Evolutionary conservation across 2,888 invertebrate species (phyloP), one percentile per base, ranked within the genome.

Genomic region (Caenorhabditis sp.): DNA sequence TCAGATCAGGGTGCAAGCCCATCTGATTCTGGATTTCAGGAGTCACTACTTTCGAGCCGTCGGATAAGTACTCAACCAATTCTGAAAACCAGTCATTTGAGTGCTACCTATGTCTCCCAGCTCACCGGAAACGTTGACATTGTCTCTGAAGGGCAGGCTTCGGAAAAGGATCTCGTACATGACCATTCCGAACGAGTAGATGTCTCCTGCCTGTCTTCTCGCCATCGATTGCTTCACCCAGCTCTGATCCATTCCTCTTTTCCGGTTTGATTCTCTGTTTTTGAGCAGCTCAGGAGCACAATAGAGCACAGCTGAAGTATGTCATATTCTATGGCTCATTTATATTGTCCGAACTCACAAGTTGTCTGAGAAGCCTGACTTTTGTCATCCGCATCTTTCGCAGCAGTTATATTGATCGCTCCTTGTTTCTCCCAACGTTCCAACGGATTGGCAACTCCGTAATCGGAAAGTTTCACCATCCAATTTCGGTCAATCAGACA

Each of bases 381-480:
- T 66, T 84, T 86, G 43, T 86, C 87, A 22, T 87, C 86, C 8
- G 72, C 79, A 39, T 83, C 84, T 50, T 85, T 85, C 11, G 83
- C 62, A 2, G 83, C 78, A 55, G 82, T 86, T 30, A 83, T 80
- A 22, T 55, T 68, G 41, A 87, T 86, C 13, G 82, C 71, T n/a
- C 87, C 86, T 46, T 82, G 82, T 52, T 87, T 87, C 58, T 85
- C 85, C 87, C 87, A 87, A 27, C 85, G 74, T 68, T 87, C 87
- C 41, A 87, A 53, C 6, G 87, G 84, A 70, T 87, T 86, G 1
- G 87, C 74, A 8, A 70, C 80, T 46, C 87, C 88, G 71, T 76
- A 88, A 68, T 88, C 88, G 3, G 86, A 85, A 41, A 88, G 65
- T 53, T 88, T 88, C n/a, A 88, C 83, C 87, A 87, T 88, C 88